Conservation (phyloP, 2,113 vertebrate genomes). For the Sisor rabdophorus region DNA sequence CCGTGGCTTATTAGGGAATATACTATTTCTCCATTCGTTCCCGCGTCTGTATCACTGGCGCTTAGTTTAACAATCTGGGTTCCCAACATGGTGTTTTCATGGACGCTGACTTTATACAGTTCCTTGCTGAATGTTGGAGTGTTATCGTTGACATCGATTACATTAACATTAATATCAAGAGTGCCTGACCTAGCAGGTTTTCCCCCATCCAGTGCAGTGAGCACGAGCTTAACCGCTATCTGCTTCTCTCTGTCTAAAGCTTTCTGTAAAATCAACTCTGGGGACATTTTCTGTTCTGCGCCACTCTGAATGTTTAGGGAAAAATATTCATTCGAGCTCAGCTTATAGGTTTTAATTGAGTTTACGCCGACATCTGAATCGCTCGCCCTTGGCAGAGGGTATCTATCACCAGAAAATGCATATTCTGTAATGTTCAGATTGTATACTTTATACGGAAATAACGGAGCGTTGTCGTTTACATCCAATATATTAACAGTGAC, state of each 20-base stretch:
- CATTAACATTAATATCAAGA: slow-evolving; percentile 34
- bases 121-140: slow-evolving; percentile 40
- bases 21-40: slow-evolving; percentile 47
- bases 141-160: slow-evolving; percentile 51
- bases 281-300: slow-evolving; percentile 40
- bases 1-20: slow-evolving; percentile 37
- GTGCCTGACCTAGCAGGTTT: slow-evolving; percentile 49
- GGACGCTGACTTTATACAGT: slow-evolving; percentile 47
- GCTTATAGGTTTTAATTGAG: slow-evolving; percentile 63
- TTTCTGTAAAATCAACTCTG: slow-evolving; percentile 56
- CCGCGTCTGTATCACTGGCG: slow-evolving; percentile 57
- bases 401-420: slow-evolving; percentile 55
- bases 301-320: slow-evolving; percentile 54
- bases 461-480: slow-evolving; percentile 68
- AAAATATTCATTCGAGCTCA: slow-evolving; percentile 66
- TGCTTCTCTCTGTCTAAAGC: slow-evolving; percentile 56
- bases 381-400: slow-evolving; percentile 56
- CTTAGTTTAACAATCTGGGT: slow-evolving; percentile 54
- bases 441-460: slow-evolving; percentile 49
- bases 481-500: slow-evolving; percentile 65
- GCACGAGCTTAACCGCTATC: slow-evolving; percentile 30
- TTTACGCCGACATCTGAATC: slow-evolving; percentile 65
- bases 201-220: slow-evolving; percentile 59
- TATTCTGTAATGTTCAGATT: slow-evolving; percentile 57
- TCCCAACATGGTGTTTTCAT: slow-evolving; percentile 35